phyloP scores from a whole-genome alignment of 2,888 invertebrate genomes.

The Eulithis prunata region DNA sequence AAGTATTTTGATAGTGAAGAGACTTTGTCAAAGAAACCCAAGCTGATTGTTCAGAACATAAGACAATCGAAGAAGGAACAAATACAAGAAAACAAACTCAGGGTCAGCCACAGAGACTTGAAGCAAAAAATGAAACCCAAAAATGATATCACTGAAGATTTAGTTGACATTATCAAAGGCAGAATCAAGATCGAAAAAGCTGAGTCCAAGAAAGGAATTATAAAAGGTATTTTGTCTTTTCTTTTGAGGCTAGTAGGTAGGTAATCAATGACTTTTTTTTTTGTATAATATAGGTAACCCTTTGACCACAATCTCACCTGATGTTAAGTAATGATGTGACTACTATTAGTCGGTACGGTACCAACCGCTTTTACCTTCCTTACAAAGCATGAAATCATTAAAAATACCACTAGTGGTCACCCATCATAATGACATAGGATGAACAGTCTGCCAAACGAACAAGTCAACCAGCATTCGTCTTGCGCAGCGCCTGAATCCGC shows the following conservation, averaged over 20 bases:
- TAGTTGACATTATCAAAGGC: constrained; percentile 80
- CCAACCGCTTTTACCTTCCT: too few relatives aligned
- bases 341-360: too few relatives aligned
- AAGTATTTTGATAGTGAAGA: constrained; percentile 63
- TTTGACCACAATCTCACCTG: too few relatives aligned
- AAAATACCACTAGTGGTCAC: too few relatives aligned
- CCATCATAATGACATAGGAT: too few relatives aligned
- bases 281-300: too few relatives aligned
- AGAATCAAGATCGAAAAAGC: constrained; percentile 77
- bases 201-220: constrained; percentile 59
- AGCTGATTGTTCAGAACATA: constrained; percentile 25
- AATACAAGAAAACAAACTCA: constrained; percentile 56
- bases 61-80: constrained; percentile 49
- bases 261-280: not conserved
- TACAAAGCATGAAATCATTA: too few relatives aligned
- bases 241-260: not conserved
- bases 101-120: constrained; percentile 74
- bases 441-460: too few relatives aligned
- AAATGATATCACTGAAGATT: constrained; percentile 76
- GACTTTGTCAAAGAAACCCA: constrained; percentile 46
- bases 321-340: too few relatives aligned
- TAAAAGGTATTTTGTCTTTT: constrained; percentile 58
- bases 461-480: too few relatives aligned
- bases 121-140: constrained; percentile 55
- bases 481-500: too few relatives aligned